A percentile compares a stretch with the other conserved stretches of the same genome.
Evolutionary conservation across 2,888 invertebrate genomes (phyloP).

Genomic region (Aromia moschata): DNA sequence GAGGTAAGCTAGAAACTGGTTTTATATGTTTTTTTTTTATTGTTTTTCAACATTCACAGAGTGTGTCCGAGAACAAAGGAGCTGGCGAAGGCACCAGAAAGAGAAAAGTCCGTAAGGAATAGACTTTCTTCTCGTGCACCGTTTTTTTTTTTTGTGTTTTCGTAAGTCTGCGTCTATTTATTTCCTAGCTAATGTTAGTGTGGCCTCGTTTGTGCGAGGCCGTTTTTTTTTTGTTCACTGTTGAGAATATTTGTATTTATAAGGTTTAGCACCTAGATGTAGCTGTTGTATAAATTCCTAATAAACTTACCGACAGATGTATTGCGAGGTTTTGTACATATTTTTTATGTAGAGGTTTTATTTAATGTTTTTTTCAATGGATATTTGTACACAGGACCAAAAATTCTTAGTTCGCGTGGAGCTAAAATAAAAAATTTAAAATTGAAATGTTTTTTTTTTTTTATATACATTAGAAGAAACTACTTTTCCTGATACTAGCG

Average conservation of each 20-base stretch:
- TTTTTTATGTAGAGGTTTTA: slow-evolving; percentile 22
- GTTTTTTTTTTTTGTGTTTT: too few relatives aligned
- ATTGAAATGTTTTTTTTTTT: slow-evolving; percentile 6
- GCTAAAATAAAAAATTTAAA: slow-evolving; percentile 29
- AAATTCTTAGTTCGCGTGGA: slow-evolving; percentile 23
- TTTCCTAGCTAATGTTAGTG: slow-evolving; percentile 32
- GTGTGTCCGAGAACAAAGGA: slow-evolving; percentile 36
- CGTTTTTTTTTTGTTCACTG: slow-evolving; percentile 27
- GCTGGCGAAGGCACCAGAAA: slow-evolving; percentile 56
- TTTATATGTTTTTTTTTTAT: slow-evolving; percentile 9
- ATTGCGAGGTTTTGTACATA: slow-evolving; percentile 21
- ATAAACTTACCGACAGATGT: slow-evolving; percentile 9
- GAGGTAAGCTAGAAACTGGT: slow-evolving; percentile 33
- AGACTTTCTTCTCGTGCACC: too few relatives aligned
- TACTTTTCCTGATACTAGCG: too few relatives aligned
- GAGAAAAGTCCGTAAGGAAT: slow-evolving; percentile 59
- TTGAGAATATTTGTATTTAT: slow-evolving; percentile 25
- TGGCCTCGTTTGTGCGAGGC: slow-evolving; percentile 13
- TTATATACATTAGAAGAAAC: too few relatives aligned
- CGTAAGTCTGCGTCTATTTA: slow-evolving; percentile 39
- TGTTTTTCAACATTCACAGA: slow-evolving; percentile 24
- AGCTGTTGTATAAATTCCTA: slow-evolving; percentile 15
- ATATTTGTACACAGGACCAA: slow-evolving; percentile 30
- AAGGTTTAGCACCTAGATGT: slow-evolving; percentile 16
- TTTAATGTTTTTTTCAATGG: slow-evolving; percentile 12